Evolutionary conservation across 2,797 vertebrate genomes (phyloP), one percentile per base, ranked within the genome.

Genomic region (Dendrocincla fuliginosa): DNA sequence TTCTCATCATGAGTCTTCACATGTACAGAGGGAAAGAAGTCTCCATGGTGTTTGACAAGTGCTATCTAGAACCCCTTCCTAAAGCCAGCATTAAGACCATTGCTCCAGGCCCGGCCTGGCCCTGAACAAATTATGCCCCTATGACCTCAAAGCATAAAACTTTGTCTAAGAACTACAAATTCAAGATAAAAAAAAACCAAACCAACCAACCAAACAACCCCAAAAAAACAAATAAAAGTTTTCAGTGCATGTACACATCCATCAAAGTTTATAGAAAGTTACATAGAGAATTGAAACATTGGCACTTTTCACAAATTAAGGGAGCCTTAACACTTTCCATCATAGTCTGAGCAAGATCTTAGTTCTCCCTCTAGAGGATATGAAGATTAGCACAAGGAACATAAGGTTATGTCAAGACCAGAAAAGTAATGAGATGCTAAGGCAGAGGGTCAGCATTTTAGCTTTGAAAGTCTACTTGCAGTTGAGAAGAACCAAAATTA

Each of bases 291-390:
- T 0, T 19, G 22, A 81, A 94, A 63, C 22, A 16, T 24, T 50
- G 56, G 30, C n/a, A 32, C 8, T 84, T 92, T 23, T n/a, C 44
- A 18, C 24, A 7, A 20, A 39, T 4, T 52, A 65, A 71, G 32
- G 28, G 15, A 90, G 44, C 2, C 19, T 30, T 46, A 53, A 37
- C 14, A 23, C 25, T 47, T 80, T 22, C 33, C 42, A 67, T 28
- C 12, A 16, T 1, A 27, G 35, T 39, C 20, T 37, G 19, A 74
- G 16, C 47, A 73, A 68, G 78, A 91, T 73, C 12, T 59, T 65
- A 57, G 30, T 85, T 69, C 94, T 94, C 87, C 91, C 92, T 87
- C 96, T 97, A 95, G 80, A 94, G 97, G 84, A 70, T 32, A 39
- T 1, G 24, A 84, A 78, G 74, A 89, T 71, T 13, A 71, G 39